Percentiles rank a stretch among this genome's conserved stretches.
Evolutionary conservation across 2,888 invertebrate species (phyloP).

Genomic region (Apocheima hispidaria): DNA sequence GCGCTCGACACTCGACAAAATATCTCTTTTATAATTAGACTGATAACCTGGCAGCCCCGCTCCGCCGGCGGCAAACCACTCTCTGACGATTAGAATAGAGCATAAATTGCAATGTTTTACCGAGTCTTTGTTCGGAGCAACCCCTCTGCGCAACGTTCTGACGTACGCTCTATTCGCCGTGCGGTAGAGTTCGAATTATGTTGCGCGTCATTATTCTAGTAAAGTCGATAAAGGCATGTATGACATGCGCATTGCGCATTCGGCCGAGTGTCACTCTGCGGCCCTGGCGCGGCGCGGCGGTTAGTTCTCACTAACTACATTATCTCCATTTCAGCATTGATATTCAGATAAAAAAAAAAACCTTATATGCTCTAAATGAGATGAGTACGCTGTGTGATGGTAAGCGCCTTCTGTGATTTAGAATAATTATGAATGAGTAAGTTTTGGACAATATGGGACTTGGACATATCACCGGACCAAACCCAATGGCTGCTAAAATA

Average conservation of each 20-base stretch:
- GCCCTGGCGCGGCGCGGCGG: neutral
- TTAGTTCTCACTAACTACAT: too few relatives aligned
- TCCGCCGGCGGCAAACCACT: neutral
- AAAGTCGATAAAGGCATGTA: conserved; percentile 32
- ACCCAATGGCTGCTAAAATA: too few relatives aligned
- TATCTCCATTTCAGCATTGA: too few relatives aligned
- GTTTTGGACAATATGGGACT: too few relatives aligned
- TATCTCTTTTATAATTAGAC: conserved; percentile 32
- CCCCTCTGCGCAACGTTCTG: neutral
- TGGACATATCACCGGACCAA: too few relatives aligned
- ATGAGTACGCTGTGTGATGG: too few relatives aligned
- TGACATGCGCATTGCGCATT: conserved; percentile 33
- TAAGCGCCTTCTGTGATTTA: too few relatives aligned
- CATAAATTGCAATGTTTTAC: conserved; percentile 2
- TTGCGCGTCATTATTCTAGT: neutral
- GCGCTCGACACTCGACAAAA: too few relatives aligned
- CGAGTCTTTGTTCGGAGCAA: conserved; percentile 29
- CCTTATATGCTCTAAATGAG: too few relatives aligned
- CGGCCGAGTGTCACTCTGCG: conserved; percentile 8
- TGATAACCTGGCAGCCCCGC: conserved; percentile 26
- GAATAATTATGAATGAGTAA: too few relatives aligned
- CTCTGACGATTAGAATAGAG: conserved; percentile 11
- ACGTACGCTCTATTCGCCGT: neutral
- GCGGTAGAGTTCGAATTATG: neutral
- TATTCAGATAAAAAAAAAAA: too few relatives aligned